Evolutionary conservation across 2,888 invertebrate genomes (phyloP), one percentile per base, ranked within the genome.

Genomic region (Aphodius sticticus): DNA sequence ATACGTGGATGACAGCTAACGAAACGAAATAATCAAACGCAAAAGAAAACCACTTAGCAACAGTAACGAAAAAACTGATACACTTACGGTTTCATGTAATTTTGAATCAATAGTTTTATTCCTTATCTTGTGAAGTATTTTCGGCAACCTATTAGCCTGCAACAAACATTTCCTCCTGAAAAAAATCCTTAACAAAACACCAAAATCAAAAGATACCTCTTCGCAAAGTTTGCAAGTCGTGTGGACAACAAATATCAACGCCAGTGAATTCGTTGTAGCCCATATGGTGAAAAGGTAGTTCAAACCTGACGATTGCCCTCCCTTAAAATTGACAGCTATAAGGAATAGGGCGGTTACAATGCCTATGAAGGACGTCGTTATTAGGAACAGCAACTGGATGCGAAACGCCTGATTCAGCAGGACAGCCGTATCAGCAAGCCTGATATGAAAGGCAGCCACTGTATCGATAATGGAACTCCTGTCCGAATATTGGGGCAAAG

Each of bases 111-210:
- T 82, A 35, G 85, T 85, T 69, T 84, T 83, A 81, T 87, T 86
- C 70, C 86, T 83, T 74, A 87, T 87, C 82, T 84, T 86, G 79
- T 86, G 86, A 79, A 87, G 81, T 81, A 86, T 85, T 79, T 85
- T 82, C 38, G 86, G 86, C 77, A 85, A 85, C 37, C 83, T 85
- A 80, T 86, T 85, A 14, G 87, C 86, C 86, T 87, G 80, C 82
- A 86, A 85, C 76, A 78, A 80, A 82, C 80, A 80, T 75, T 75
- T 80, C 77, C 79, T 80, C 78, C 26, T 26, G 26, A 78, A 81
- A 78, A 76, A 76, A 81, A 82, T 53, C 53, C 16, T 37, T 37
- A 37, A 70, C 16, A 74, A 72, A 78, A 82, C 82, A 53, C 53
- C 7, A 12, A 9, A 53, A 26, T 26, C 26, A 26, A 1, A 26